phyloP scores from a whole-genome alignment of 2,888 invertebrate genomes.

The Parnassius glacialis region DNA sequence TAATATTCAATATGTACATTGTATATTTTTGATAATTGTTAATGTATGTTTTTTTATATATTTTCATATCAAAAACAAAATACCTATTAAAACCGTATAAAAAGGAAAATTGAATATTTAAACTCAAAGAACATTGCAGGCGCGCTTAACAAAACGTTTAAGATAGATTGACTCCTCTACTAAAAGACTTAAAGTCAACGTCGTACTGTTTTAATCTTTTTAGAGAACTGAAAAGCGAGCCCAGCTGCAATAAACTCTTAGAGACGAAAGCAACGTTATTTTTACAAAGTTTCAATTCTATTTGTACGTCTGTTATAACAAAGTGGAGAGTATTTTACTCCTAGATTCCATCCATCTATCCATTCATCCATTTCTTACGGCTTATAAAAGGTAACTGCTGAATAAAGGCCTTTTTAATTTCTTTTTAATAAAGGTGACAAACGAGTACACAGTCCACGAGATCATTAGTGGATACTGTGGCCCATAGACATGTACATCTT shows the following conservation, averaged over 20 bases:
- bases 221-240: constrained; percentile 20
- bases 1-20: no score
- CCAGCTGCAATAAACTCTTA: constrained; percentile 15
- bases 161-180: constrained; percentile 23
- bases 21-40: no score
- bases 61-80: no score
- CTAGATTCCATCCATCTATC: neutral
- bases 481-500: no score
- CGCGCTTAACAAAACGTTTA: constrained; percentile 15
- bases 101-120: neutral
- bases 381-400: no score
- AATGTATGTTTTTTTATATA: no score
- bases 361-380: no score
- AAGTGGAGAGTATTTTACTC: neutral
- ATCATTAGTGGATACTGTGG: no score
- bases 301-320: constrained; percentile 7
- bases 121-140: constrained; percentile 8
- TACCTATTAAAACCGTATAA: neutral
- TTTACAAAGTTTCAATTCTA: constrained; percentile 14
- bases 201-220: constrained; percentile 23
- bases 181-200: constrained; percentile 13
- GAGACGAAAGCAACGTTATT: constrained; percentile 1
- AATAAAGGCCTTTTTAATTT: no score
- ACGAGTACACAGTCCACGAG: no score
- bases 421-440: no score